Percentiles rank a stretch among this genome's conserved stretches.
These are phyloP conservation scores for Poeciliopsis occidentalis DNA, from an alignment of 2,113 vertebrate genomes.

Conservation along the genomic window DNA sequence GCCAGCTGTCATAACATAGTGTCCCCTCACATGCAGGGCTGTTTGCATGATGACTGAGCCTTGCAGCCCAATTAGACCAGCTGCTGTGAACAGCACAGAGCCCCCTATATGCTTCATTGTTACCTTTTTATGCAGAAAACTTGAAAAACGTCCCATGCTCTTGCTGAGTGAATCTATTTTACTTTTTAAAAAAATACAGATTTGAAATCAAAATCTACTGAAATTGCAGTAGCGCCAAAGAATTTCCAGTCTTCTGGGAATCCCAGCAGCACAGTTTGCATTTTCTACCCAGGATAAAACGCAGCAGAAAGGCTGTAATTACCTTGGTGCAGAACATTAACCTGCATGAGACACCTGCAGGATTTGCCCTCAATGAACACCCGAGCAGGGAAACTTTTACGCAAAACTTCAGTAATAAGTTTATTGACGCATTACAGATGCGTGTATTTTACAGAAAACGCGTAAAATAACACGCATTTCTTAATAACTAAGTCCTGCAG, in stretches of 20 bases:
- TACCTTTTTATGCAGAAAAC: not conserved
- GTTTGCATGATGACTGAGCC: constrained; percentile 55
- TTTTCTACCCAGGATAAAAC: constrained; percentile 22
- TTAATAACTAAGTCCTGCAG: not conserved
- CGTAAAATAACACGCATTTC: too few relatives aligned
- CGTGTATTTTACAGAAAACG: not conserved
- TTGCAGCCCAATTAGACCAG: constrained; percentile 57
- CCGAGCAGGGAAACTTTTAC: not conserved
- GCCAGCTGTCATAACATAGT: constrained; percentile 72
- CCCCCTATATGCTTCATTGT: constrained; percentile 23
- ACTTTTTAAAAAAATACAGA: not conserved
- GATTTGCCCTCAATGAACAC: constrained; percentile 12
- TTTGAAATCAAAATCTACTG: not conserved
- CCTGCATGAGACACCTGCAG: constrained; percentile 9
- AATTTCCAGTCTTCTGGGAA: constrained; percentile 19
- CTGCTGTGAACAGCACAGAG: constrained; percentile 54
- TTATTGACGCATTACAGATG: not conserved
- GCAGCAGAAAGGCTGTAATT: not conserved
- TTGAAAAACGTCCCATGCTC: not conserved
- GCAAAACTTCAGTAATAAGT: not conserved
- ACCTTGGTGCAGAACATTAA: constrained; percentile 2
- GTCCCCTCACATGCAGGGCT: constrained; percentile 43
- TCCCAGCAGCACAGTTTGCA: constrained; percentile 10
- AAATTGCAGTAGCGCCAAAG: not conserved
- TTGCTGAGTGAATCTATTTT: constrained; percentile 8